Base-by-base conservation (phyloP, 2,113 vertebrate species). In the Silurus meridionalis region DNA sequence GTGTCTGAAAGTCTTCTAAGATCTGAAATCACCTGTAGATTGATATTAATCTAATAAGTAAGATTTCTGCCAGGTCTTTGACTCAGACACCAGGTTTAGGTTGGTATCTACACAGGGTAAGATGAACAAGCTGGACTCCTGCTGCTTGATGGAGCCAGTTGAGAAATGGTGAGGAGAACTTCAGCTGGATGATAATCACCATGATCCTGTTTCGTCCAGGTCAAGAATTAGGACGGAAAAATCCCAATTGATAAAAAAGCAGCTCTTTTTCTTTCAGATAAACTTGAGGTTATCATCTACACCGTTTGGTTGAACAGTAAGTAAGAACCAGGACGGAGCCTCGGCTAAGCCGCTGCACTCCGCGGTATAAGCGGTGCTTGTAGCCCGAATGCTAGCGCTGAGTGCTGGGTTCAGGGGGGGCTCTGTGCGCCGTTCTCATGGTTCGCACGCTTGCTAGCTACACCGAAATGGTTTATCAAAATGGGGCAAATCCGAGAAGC, bases 1-100 rank as follows among this genome's bases (percentile, higher is more conserved):
- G 6, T 61, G 23, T 5, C 3, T 25, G 3, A 21, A 61, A 8
- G 60, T 37, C 37, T 37, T 37, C 37, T 37, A 2, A 61, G 60
- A 61, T 19, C 19, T 61, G 6, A 17, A 58, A 46, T 10, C 83
- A 75, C 83, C 67, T 74, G 83, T 50, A 63, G 83, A n/a, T n/a
- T 66, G 60, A 64, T 8, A 64, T 50, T 66, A 50, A 64, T 15
- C 19, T 74, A 37, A 37, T 37, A 8, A 60, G n/a, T 15, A 14
- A n/a, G 66, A 28, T 37, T 7, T 15, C 28, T 8, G 17, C 14
- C 0, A 28, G 2, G 1, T 71, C 67, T 71, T 37, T 37, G 28
- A 37, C 28, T 37, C 37, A 37, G 67, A 71, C 46, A 48, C 4
- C 74, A n/a, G 50, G 48, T n/a, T 75, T 53, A 6, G 19, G 21